phyloP scores from a whole-genome alignment of 2,113 vertebrate species.

The Rhea americana region DNA sequence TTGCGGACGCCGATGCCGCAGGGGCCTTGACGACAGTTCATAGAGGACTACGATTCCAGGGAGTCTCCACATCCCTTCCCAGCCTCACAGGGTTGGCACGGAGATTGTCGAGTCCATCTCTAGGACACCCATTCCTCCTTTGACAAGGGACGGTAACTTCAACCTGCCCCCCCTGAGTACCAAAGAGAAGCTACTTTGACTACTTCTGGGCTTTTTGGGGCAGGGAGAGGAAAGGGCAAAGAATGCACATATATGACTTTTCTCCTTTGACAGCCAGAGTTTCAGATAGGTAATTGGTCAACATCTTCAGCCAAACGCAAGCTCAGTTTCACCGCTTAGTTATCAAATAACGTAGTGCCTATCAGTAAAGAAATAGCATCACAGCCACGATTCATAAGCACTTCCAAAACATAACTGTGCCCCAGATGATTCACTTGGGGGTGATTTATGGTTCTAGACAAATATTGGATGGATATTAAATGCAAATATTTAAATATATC shows the following conservation, averaged over 20 bases:
- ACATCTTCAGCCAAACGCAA: not conserved
- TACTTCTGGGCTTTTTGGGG: not conserved
- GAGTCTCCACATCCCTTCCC: not conserved
- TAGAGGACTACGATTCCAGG: not conserved
- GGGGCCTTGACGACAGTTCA: not conserved
- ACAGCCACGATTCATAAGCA: not conserved
- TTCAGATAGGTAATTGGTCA: not conserved
- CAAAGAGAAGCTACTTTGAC: not conserved
- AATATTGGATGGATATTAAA: not conserved
- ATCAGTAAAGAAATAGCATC: not conserved
- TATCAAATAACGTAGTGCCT: not conserved
- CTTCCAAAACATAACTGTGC: not conserved
- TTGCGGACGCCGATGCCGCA: fast-evolving
- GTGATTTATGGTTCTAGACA: not conserved
- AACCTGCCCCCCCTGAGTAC: not conserved
- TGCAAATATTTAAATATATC: not conserved
- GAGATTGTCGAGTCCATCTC: not conserved
- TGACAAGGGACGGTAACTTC: not conserved
- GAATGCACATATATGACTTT: fast-evolving
- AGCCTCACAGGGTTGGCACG: not conserved
- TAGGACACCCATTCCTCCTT: not conserved
- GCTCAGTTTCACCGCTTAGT: not conserved
- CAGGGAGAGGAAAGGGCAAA: not conserved
- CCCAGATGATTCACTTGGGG: not conserved
- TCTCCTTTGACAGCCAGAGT: not conserved